Percentiles rank a stretch among this genome's conserved stretches.
These are phyloP conservation scores for Ectropis grisescens DNA, from an alignment of 1,140 invertebrate genomes.

Conservation along the genomic window DNA sequence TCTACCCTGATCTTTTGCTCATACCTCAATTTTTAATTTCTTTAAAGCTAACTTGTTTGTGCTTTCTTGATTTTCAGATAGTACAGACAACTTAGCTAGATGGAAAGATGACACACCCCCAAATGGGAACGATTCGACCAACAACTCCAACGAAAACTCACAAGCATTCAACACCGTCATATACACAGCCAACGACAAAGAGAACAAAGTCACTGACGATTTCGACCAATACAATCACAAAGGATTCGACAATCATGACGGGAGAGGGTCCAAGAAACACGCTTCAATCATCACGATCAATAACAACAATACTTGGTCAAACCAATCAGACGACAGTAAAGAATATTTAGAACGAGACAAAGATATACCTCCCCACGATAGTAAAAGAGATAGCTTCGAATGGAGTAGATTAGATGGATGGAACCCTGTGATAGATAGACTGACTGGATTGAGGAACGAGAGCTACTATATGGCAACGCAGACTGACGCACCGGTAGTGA, in stretches of 20 bases:
- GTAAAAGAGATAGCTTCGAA: constrained; percentile 65
- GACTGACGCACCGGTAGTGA: constrained; percentile 38
- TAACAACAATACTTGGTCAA: constrained; percentile 64
- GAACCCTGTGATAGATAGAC: constrained; percentile 84
- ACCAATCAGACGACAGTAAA: constrained; percentile 63
- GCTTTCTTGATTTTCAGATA: constrained; percentile 35
- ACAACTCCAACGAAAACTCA: constrained; percentile 64
- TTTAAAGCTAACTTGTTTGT: too few species aligned
- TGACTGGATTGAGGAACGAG: constrained; percentile 82
- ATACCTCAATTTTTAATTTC: too few species aligned
- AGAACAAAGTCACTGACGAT: constrained; percentile 47
- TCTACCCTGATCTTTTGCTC: too few species aligned
- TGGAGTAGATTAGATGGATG: constrained; percentile 64
- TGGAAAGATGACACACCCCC: constrained; percentile 70
- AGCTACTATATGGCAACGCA: constrained; percentile 87
- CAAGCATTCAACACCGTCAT: constrained; percentile 61
- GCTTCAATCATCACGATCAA: constrained; percentile 64
- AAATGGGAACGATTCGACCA: constrained; percentile 52
- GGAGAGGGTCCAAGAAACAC: constrained; percentile 44
- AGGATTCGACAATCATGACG: constrained; percentile 35
- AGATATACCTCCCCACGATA: constrained; percentile 53
- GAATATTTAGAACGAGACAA: constrained; percentile 61
- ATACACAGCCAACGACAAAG: constrained; percentile 47
- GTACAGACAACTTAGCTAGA: constrained; percentile 62
- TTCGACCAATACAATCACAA: constrained; percentile 35